Percentiles rank a stretch among this genome's conserved stretches.
These are phyloP conservation scores for Magallana ariakensis DNA, from an alignment of 1,140 invertebrate genomes.

Conservation along the genomic window DNA sequence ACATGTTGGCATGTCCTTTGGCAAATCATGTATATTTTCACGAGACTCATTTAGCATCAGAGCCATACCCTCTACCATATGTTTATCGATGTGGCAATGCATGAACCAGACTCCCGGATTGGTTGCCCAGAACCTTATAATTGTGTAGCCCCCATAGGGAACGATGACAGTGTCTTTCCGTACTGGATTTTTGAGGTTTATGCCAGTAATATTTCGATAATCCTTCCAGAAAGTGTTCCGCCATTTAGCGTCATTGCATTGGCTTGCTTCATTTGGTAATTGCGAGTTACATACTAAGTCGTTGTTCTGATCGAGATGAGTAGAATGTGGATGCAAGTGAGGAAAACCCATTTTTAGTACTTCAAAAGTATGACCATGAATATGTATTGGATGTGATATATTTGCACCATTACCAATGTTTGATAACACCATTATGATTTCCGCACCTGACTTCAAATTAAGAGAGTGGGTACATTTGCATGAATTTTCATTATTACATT, in stretches of 20 bases:
- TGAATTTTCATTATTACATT: slow-evolving; percentile 58
- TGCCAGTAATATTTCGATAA: slow-evolving; percentile 51
- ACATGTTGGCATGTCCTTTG: slow-evolving; percentile 34
- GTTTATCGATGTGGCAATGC: slow-evolving; percentile 67
- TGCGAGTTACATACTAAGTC: slow-evolving; percentile 48
- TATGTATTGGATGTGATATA: slow-evolving; percentile 61
- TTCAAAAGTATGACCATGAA: slow-evolving; percentile 64
- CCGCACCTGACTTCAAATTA: slow-evolving; percentile 44
- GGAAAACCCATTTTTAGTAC: slow-evolving; percentile 75
- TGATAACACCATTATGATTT: slow-evolving; percentile 60
- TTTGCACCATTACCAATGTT: slow-evolving; percentile 81
- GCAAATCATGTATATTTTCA: not conserved
- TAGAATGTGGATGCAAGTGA: accelerated
- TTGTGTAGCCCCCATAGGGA: slow-evolving; percentile 85
- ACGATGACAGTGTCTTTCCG: slow-evolving; percentile 87
- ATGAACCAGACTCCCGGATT: slow-evolving; percentile 71
- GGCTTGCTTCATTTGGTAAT: not conserved
- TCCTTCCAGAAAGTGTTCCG: slow-evolving; percentile 40
- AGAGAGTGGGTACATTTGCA: slow-evolving; percentile 55
- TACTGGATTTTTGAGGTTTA: slow-evolving; percentile 81
- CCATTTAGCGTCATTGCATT: slow-evolving; percentile 59
- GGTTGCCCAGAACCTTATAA: slow-evolving; percentile 83
- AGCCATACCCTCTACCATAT: slow-evolving; percentile 41
- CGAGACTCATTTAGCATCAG: slow-evolving; percentile 43
- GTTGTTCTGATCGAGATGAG: not conserved